Evolutionary conservation across 2,888 invertebrate genomes (phyloP).

Genomic region (Drosophila paranaensis): DNA sequence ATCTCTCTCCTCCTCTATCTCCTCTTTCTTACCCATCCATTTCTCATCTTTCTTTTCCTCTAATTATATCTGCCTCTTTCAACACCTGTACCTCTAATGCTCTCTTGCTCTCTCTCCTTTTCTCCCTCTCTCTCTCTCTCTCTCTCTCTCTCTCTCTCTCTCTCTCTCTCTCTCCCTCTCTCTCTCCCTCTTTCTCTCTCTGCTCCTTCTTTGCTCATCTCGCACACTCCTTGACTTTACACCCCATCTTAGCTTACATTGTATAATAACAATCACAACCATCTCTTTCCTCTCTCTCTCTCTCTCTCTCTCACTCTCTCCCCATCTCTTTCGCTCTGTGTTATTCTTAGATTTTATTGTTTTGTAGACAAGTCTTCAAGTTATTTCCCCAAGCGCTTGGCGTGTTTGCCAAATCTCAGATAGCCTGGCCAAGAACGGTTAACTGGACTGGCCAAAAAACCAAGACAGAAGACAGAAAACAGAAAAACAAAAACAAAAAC

Average conservation of each 20-base stretch:
- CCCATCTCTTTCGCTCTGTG: no score
- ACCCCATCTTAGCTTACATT: neutral
- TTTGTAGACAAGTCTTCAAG: slow-evolving; percentile 4
- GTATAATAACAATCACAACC: neutral
- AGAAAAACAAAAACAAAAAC: neutral
- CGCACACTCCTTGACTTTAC: neutral
- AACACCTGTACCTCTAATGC: no score
- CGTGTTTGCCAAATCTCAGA: slow-evolving; percentile 70
- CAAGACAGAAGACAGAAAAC: no score
- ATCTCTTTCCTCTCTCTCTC: neutral
- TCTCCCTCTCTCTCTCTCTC: no score
- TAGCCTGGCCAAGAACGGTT: slow-evolving; percentile 70
- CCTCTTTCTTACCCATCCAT: no score
- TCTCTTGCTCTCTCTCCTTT: no score
- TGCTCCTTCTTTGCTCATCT: no score
- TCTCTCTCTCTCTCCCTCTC: no score
- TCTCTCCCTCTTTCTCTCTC: neutral
- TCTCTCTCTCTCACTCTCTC: neutral
- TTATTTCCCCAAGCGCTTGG: slow-evolving; percentile 32
- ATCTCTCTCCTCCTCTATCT: no score
- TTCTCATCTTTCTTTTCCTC: no score
- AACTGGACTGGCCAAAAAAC: slow-evolving; percentile 55
- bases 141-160: no score
- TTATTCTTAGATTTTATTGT: neutral
- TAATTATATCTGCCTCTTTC: no score